phyloP scores from a whole-genome alignment of 2,113 vertebrate genomes.

The Brachypodius melanocephalos region DNA sequence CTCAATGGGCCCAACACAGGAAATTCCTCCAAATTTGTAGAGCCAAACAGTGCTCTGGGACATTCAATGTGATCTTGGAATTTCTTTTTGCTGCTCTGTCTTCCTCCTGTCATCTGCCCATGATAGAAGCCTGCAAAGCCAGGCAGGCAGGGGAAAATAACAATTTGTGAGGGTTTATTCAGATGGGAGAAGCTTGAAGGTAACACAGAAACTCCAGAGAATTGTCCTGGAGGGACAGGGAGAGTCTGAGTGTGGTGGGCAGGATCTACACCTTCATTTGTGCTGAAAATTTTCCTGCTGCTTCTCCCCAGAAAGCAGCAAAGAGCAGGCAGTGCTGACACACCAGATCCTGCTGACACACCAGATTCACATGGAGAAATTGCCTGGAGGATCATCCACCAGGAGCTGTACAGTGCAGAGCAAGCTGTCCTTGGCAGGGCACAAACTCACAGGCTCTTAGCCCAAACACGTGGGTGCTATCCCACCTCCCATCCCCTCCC shows the following conservation, averaged over 20 bases:
- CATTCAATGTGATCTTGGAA: not conserved
- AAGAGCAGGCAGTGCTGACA: not conserved
- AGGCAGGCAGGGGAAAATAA: not conserved
- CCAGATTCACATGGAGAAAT: not conserved
- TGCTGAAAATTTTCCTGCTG: not conserved
- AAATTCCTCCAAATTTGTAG: not conserved
- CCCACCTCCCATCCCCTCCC: not conserved
- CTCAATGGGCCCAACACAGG: too few relatives aligned
- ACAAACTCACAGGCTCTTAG: not conserved
- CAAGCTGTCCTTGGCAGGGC: not conserved
- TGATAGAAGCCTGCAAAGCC: not conserved
- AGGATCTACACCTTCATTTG: not conserved
- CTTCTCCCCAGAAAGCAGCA: not conserved
- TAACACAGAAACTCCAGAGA: not conserved
- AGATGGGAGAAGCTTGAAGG: not conserved
- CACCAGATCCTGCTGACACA: not conserved
- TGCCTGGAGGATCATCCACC: not conserved
- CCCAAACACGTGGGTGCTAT: fast-evolving
- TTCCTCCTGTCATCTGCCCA: not conserved
- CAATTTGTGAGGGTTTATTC: not conserved
- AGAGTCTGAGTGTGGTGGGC: not conserved
- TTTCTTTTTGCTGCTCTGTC: not conserved
- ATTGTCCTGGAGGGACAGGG: not conserved
- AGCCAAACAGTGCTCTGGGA: not conserved
- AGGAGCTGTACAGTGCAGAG: not conserved